These are phyloP conservation scores for Phaenicophaeus curvirostris DNA, from an alignment of 2,797 vertebrate species.

Conservation along the genomic window DNA sequence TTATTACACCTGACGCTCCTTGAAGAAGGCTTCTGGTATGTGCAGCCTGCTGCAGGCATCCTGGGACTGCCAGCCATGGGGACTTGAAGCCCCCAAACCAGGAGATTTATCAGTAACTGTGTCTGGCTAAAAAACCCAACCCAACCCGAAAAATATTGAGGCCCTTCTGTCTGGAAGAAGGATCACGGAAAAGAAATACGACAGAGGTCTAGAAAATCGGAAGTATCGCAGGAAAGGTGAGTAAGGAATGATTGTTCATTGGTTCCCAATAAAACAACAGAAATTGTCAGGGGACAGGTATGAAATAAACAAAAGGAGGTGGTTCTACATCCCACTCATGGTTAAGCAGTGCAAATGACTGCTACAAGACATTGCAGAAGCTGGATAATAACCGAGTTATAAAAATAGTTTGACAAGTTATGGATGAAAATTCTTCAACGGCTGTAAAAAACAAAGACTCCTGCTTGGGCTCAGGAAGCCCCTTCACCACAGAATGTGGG, in stretches of 20 bases:
- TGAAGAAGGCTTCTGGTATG: slow-evolving; percentile 36
- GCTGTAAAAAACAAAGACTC: background rate
- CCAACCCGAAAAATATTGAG: background rate
- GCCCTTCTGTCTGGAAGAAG: background rate
- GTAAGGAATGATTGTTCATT: background rate
- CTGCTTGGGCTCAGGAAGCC: background rate
- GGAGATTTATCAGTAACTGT: background rate
- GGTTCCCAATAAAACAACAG: background rate
- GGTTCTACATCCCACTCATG: background rate
- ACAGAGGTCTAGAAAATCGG: background rate
- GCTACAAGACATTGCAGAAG: background rate
- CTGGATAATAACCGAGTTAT: background rate
- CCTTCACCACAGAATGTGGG: background rate
- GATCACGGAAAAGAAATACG: background rate
- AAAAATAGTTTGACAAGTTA: background rate
- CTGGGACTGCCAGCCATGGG: background rate
- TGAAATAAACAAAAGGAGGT: background rate
- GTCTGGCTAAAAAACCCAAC: background rate
- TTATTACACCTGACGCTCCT: slow-evolving; percentile 63
- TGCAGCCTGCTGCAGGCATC: slow-evolving; percentile 31
- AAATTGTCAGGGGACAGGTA: background rate
- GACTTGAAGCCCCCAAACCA: background rate
- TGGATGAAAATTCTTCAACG: background rate
- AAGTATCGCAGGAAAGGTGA: background rate
- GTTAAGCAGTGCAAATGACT: background rate